Conservation (phyloP, 2,113 vertebrate genomes). For the Motacilla tschutschensis region DNA sequence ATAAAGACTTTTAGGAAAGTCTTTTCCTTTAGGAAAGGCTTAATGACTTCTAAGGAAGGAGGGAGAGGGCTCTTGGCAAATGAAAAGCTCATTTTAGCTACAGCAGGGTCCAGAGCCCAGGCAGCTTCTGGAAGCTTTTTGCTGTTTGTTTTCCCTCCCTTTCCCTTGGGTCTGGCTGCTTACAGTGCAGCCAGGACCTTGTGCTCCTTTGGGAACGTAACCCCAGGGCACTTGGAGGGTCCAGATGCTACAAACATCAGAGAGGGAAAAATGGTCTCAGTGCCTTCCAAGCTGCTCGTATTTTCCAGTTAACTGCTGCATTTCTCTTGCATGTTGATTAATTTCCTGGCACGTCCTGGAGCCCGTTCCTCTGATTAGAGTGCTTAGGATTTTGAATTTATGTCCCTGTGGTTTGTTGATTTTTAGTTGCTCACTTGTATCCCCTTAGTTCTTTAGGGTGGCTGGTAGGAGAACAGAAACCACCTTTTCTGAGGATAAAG, state of each 20-base stretch:
- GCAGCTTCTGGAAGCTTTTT: slow-evolving; percentile 27
- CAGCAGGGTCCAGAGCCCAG: neutral
- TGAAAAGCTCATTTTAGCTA: neutral
- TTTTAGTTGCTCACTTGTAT: neutral
- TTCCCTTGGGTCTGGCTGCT: neutral
- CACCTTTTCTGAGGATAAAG: neutral
- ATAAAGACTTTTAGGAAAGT: neutral
- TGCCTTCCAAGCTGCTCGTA: neutral
- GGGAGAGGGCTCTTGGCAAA: neutral
- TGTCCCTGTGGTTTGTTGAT: neutral
- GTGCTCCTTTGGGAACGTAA: neutral
- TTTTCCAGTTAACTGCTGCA: neutral
- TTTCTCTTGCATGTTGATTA: slow-evolving; percentile 17
- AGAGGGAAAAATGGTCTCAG: neutral
- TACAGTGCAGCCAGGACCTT: neutral
- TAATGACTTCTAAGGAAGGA: neutral
- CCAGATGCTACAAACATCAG: neutral
- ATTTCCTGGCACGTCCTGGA: neutral
- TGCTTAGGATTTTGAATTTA: neutral
- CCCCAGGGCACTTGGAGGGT: neutral
- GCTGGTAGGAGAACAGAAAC: neutral
- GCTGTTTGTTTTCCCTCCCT: slow-evolving; percentile 15
- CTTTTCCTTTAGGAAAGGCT: neutral
- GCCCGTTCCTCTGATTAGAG: neutral
- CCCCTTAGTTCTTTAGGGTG: neutral